phyloP scores from a whole-genome alignment of 2,888 invertebrate species.

The Trichogramma evanescens region DNA sequence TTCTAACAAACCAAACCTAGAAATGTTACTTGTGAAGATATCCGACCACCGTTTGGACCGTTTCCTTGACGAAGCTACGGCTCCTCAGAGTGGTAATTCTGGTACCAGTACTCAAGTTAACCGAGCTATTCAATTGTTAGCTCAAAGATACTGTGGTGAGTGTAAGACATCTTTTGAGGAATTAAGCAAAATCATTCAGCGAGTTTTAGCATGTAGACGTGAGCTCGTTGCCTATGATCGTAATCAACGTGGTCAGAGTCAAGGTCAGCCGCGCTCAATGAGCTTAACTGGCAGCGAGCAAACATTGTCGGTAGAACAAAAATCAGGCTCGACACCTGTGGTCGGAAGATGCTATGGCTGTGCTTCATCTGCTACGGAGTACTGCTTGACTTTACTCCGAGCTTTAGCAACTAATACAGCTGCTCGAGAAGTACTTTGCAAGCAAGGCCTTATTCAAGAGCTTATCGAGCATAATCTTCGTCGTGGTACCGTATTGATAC shows the following conservation, averaged over 20 bases:
- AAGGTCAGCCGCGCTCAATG: slow-evolving; percentile 2
- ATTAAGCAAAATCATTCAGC: slow-evolving; percentile 80
- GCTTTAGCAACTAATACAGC: slow-evolving; percentile 77
- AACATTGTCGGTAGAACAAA: slow-evolving; percentile 10
- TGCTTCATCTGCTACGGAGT: slow-evolving; percentile 85
- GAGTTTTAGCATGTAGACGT: slow-evolving; percentile 82
- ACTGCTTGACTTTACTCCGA: slow-evolving; percentile 83
- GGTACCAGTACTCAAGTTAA: slow-evolving; percentile 66
- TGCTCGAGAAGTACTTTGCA: slow-evolving; percentile 69
- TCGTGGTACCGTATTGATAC: slow-evolving; percentile 75
- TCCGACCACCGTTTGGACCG: slow-evolving; percentile 78
- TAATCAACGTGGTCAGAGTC: slow-evolving; percentile 61
- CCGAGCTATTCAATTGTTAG: slow-evolving; percentile 85
- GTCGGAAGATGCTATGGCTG: slow-evolving; percentile 77
- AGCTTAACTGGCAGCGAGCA: neutral
- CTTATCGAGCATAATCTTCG: slow-evolving; percentile 84
- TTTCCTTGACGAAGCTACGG: slow-evolving; percentile 49
- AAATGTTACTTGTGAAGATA: slow-evolving; percentile 78
- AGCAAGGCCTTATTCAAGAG: slow-evolving; percentile 82
- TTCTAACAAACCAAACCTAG: slow-evolving; percentile 82
- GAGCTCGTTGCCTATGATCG: slow-evolving; percentile 89
- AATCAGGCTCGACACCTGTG: slow-evolving; percentile 31
- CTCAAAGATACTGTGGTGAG: slow-evolving; percentile 91
- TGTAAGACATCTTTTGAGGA: slow-evolving; percentile 94
- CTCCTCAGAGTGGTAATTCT: slow-evolving; percentile 48